Conservation (phyloP, 2,888 invertebrate species). For the Tinea semifulvella region DNA sequence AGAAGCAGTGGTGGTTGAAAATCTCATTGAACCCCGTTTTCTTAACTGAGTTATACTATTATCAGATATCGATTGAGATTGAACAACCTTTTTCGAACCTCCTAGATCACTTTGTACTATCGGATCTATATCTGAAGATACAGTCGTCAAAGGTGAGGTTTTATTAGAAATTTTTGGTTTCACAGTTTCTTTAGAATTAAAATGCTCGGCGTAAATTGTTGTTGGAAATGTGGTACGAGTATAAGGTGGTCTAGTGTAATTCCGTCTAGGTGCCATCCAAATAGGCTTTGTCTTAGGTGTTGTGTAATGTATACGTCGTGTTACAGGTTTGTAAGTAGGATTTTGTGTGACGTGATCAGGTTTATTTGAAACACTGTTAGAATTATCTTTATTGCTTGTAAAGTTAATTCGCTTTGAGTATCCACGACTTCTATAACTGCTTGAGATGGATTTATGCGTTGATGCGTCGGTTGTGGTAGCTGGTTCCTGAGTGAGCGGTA, state of each 20-base stretch:
- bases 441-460: conserved; percentile 32
- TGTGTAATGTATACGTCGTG: conserved; percentile 46
- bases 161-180: conserved; percentile 30
- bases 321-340: conserved; percentile 29
- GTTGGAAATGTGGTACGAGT: conserved; percentile 35
- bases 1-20: conserved; percentile 34
- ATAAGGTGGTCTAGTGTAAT: conserved; percentile 31
- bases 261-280: conserved; percentile 52
- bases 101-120: conserved; percentile 48
- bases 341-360: conserved; percentile 30
- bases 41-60: conserved; percentile 56
- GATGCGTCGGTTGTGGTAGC: conserved; percentile 33
- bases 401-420: conserved; percentile 51
- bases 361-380: conserved; percentile 45
- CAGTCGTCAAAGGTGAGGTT: conserved; percentile 41
- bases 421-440: conserved; percentile 35
- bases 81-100: conserved; percentile 46
- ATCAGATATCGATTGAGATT: conserved; percentile 48
- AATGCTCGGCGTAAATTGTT: conserved; percentile 54
- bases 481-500: conserved; percentile 33
- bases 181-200: conserved; percentile 43
- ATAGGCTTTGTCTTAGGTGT: conserved; percentile 48
- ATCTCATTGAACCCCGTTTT: conserved; percentile 61
- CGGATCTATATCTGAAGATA: conserved; percentile 59
- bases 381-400: conserved; percentile 41